Evolutionary conservation across 1,140 invertebrate species (phyloP), one percentile per base, ranked within the genome.

Genomic region (Lutraria rhynchaena): DNA sequence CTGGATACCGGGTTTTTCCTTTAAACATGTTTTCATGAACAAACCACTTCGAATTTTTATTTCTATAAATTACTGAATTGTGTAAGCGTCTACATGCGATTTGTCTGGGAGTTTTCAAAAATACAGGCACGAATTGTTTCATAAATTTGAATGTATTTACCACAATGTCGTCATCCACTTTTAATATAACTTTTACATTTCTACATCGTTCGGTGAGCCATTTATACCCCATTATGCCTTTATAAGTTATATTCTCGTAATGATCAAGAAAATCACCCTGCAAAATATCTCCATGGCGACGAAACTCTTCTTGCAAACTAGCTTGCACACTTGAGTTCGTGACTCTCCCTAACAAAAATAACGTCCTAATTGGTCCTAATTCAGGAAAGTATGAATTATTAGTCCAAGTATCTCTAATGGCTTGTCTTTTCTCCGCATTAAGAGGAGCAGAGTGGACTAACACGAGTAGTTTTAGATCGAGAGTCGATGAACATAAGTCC

Each of bases 81-180:
- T 61, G 29, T 3, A 69, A 44, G 15, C 53, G 19, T 53, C 84
- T 35, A 49, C 86, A 87, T 1, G 80, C 27, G 3, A 86, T 65
- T 24, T 71, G 75, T 27, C 57, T 53, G 2, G 49, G 44, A 17
- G 27, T 65, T 27, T 73, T 49, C 29, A 44, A 33, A 65, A 76
- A 60, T 9, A 29, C 27, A 0, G 77, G 71, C 17, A 74, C 17
- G 4, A 69, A 31, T 22, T 63, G 15, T 1, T 63, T 44, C 17
- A 88, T 60, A 5, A 87, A 19, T 37, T 65, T 74, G 41, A 95
- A 95, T 15, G 97, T 88, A 92, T 97, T 95, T 17, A 97, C 93
- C 46, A 96, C 94, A 73, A 96, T 96, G 89, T 98, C 97, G 91
- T 98, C 97, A 90, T 98, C 97, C 90, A 96, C 95, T 94, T 98